These are phyloP conservation scores for Telenomus remus DNA, from an alignment of 1,140 invertebrate species.

Conservation along the genomic window DNA sequence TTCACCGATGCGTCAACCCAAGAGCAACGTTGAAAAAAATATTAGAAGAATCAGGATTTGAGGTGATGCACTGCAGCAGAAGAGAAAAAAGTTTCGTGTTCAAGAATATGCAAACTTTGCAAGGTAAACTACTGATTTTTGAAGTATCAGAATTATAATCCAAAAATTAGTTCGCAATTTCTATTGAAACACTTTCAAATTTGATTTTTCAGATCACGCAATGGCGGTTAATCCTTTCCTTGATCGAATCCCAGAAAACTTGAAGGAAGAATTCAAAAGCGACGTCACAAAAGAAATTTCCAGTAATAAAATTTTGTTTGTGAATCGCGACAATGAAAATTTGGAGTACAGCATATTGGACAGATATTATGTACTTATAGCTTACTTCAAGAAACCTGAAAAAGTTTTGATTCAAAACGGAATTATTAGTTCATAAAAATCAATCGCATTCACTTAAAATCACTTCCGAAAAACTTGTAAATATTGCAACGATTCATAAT, in stretches of 20 bases:
- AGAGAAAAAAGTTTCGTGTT: conserved; percentile 80
- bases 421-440: conserved; percentile 6
- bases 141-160: not conserved
- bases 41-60: conserved; percentile 81
- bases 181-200: not conserved
- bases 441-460: too few relatives aligned
- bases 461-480: too few relatives aligned
- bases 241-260: conserved; percentile 78
- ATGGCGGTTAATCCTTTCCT: conserved; percentile 86
- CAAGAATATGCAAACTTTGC: conserved; percentile 76
- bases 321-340: conserved; percentile 56
- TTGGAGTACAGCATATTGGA: conserved; percentile 66
- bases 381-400: conserved; percentile 68
- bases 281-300: conserved; percentile 70
- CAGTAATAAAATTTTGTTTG: conserved; percentile 62
- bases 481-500: too few relatives aligned
- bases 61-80: conserved; percentile 79
- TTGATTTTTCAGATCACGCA: conserved; percentile 78
- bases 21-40: conserved; percentile 78
- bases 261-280: conserved; percentile 79
- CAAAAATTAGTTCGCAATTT: conserved; percentile 1
- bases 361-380: conserved; percentile 69
- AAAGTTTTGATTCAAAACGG: conserved; percentile 31
- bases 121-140: conserved; percentile 76
- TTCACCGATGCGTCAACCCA: conserved; percentile 76